phyloP scores from a whole-genome alignment of 2,113 vertebrate genomes.

The Pyrgilauda ruficollis region DNA sequence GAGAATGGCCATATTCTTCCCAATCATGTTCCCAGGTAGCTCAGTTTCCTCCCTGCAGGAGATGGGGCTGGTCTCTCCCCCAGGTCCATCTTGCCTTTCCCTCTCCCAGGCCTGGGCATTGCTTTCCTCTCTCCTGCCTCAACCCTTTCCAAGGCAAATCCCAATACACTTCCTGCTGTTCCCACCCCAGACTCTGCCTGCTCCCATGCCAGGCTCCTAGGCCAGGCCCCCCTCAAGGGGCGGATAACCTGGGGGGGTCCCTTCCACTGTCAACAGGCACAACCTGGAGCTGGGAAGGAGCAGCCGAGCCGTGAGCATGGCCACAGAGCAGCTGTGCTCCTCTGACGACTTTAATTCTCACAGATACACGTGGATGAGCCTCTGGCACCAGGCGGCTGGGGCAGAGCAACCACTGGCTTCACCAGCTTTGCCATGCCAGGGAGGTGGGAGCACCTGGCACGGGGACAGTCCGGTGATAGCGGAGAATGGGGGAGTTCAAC shows the following conservation, averaged over 20 bases:
- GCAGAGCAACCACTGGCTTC: not conserved
- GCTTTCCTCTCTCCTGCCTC: not conserved
- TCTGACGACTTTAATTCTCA: conserved; percentile 37
- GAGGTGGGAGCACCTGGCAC: fast-evolving
- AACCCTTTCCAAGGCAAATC: not conserved
- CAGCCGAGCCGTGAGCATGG: fast-evolving
- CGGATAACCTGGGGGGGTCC: not conserved
- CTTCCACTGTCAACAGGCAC: not conserved
- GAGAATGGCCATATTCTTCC: not conserved
- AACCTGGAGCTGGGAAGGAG: not conserved
- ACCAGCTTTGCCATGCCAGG: not conserved
- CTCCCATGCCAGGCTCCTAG: not conserved
- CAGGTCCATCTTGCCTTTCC: not conserved
- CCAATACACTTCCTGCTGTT: fast-evolving
- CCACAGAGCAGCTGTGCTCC: not conserved
- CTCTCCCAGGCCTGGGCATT: fast-evolving
- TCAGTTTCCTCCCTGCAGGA: not conserved
- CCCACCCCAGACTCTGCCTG: not conserved
- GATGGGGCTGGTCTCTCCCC: not conserved
- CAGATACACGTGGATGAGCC: not conserved
- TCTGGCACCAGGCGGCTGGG: fast-evolving
- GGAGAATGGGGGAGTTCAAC: fast-evolving
- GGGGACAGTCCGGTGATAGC: fast-evolving
- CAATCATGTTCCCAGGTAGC: fast-evolving
- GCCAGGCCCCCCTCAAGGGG: not conserved